Base-by-base conservation (phyloP, 2,888 invertebrate species). In the Drosophila nr. perissopoda region DNA sequence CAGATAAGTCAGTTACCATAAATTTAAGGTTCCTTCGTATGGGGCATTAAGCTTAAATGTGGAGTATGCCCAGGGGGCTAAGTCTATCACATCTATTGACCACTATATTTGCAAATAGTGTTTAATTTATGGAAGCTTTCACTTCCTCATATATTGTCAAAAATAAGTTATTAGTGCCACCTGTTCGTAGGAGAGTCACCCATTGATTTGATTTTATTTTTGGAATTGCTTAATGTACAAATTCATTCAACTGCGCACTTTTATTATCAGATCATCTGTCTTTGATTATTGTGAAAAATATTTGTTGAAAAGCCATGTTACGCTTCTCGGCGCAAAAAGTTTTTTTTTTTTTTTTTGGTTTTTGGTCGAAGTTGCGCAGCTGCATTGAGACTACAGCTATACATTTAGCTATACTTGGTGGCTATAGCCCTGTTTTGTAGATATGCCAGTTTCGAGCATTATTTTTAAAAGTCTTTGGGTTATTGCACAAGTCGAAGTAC, bases 301-400 rank as follows among this genome's bases (percentile, higher is more conserved):
- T 84, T 87, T 78, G 90, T 84, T 90, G 85, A 87, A 87, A 90
- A 90, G 82, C 82, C 73, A 87, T 87, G 87, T 87, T 90, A 87
- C 87, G 87, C 87, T 87, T 90, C 89, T 87, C 64, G 85, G 87
- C 90, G 77, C 86, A 87, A 87, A 87, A 82, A 87, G 87, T 81
- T 81, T 89, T 74, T 89, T 83, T 89, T 89, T n/a, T 83, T n/a
- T n/a, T 21, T 89, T 84, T 62, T 68, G 36, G 46, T 63, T 53
- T 63, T 66, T 51, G 33, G 29, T 29, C 40, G 53, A 56, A 54
- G 86, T 88, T 90, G 89, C 90, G 85, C 90, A 86, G 90, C 79
- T 89, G 81, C 78, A 76, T 71, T n/a, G 56, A 65, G 62, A 18
- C 69, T 70, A 57, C 46, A 46, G 25, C 46, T 46, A 8, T 46